Base-by-base conservation (phyloP, 2,797 vertebrate species). In the Paedocypris micromegethes region DNA sequence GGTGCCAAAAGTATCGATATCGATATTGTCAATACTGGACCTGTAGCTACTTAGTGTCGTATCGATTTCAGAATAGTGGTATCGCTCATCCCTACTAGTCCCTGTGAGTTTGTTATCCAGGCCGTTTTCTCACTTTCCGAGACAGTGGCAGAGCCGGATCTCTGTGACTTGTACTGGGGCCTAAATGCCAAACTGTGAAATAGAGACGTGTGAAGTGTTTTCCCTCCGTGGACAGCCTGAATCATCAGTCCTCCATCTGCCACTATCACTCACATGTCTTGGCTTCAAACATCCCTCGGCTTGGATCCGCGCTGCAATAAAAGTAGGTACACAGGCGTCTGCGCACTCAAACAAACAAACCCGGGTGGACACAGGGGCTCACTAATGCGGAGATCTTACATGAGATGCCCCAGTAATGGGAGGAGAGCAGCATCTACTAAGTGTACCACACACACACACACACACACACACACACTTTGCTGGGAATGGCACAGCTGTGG, bases 331-430 rank as follows among this genome's bases (percentile, higher is more conserved):
- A 44, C 47, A 48, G 37, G 5, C 48, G 51, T 44, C 6, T 59
- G 52, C 42, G 39, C 46, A 63, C 46, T 23, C 46, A 51, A 37
- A 48, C n/a, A 7, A 38, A 63, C 45, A 63, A 5, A 63, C 5
- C 37, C 60, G 45, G 3, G 49, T 44, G 62, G 65, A 69, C 23
- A 57, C 52, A 59, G 48, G 55, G 60, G 48, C 54, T 23, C 37
- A 39, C 56, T 68, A 68, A 75, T 68, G 61, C 64, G 46, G 43
- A 64, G 56, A 23, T 9, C 67, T 76, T 72, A 72, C 62, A 58
- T 56, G 65, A 74, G 67, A 60, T 67, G 68, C 66, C 69, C 44
- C 72, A 72, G 39, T 66, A 76, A 74, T 74, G 65, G 65, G 61
- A 72, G 44, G 54, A 60, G 47, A 73, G 64, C 65, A 68, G 59